Conservation (phyloP, 2,888 invertebrate species). For the Labia minor region DNA sequence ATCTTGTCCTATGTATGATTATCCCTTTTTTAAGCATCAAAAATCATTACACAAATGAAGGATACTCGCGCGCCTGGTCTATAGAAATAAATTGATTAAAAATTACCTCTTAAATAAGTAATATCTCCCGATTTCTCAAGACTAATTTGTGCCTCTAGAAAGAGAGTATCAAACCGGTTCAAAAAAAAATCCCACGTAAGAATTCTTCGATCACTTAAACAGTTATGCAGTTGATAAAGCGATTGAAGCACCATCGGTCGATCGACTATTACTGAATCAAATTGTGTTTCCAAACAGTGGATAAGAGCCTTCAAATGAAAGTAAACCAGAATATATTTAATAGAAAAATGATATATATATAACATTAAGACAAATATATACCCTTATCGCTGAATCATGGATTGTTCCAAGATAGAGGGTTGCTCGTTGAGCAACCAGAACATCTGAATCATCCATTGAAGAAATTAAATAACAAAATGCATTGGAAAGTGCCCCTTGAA, state of each 20-base stretch:
- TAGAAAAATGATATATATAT: not conserved
- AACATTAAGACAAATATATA: no score
- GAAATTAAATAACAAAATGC: slow-evolving; percentile 94
- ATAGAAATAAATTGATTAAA: no score
- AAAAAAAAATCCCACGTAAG: slow-evolving; percentile 97
- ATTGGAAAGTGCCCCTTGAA: slow-evolving; percentile 90
- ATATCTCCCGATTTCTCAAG: slow-evolving; percentile 77
- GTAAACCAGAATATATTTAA: slow-evolving; percentile 30
- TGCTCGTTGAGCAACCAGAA: slow-evolving; percentile 88
- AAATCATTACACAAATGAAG: no score
- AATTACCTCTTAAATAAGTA: slow-evolving; percentile 63
- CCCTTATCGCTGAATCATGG: slow-evolving; percentile 77
- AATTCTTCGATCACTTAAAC: slow-evolving; percentile 78
- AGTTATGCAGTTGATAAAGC: slow-evolving; percentile 86
- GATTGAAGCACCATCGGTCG: slow-evolving; percentile 93
- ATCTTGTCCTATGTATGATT: no score
- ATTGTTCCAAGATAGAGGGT: slow-evolving; percentile 87
- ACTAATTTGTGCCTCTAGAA: slow-evolving; percentile 90
- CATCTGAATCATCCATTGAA: slow-evolving; percentile 90
- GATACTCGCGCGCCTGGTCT: no score
- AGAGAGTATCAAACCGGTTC: slow-evolving; percentile 88
- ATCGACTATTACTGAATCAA: slow-evolving; percentile 93
- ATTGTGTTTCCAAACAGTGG: slow-evolving; percentile 93
- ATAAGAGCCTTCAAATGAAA: slow-evolving; percentile 83
- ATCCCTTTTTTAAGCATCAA: no score